A percentile compares a stretch with the other conserved stretches of the same genome.
Evolutionary conservation across 2,888 invertebrate genomes (phyloP).

Genomic region (Metacarcinus magister): DNA sequence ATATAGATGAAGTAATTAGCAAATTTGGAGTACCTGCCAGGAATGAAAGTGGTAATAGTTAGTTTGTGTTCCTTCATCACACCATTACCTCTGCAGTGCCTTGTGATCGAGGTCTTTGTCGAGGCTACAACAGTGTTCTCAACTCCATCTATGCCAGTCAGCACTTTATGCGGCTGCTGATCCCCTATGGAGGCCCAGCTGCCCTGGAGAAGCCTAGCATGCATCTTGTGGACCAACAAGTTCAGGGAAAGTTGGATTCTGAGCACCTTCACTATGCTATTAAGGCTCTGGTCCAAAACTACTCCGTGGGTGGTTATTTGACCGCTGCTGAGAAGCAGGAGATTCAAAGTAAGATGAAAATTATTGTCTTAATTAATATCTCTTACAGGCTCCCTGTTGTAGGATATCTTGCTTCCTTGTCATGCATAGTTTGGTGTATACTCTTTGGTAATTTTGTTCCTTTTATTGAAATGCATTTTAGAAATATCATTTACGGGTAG

Average conservation of each 20-base stretch:
- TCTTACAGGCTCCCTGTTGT: neutral
- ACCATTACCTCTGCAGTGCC: constrained; percentile 57
- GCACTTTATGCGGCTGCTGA: constrained; percentile 73
- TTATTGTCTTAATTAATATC: neutral
- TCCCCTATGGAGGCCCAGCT: constrained; percentile 72
- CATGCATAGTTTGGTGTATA: too few relatives aligned
- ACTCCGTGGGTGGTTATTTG: constrained; percentile 70
- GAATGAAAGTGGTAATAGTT: neutral
- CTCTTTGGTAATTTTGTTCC: neutral
- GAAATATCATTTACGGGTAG: too few relatives aligned
- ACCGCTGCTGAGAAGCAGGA: constrained; percentile 64
- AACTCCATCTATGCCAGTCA: constrained; percentile 74
- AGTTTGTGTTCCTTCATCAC: too few relatives aligned
- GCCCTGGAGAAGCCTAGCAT: constrained; percentile 63
- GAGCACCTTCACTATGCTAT: constrained; percentile 60
- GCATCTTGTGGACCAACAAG: constrained; percentile 62
- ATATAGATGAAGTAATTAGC: too few relatives aligned
- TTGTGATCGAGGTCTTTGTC: constrained; percentile 60
- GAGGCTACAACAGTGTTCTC: constrained; percentile 69
- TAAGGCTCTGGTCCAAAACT: constrained; percentile 61
- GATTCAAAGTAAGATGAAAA: constrained; percentile 47
- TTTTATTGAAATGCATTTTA: neutral
- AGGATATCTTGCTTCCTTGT: neutral
- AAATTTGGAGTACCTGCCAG: too few relatives aligned
- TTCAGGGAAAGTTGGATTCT: constrained; percentile 61